These are phyloP conservation scores for Melanotaenia pygmaea DNA, from an alignment of 2,797 vertebrate species.

Conservation along the genomic window DNA sequence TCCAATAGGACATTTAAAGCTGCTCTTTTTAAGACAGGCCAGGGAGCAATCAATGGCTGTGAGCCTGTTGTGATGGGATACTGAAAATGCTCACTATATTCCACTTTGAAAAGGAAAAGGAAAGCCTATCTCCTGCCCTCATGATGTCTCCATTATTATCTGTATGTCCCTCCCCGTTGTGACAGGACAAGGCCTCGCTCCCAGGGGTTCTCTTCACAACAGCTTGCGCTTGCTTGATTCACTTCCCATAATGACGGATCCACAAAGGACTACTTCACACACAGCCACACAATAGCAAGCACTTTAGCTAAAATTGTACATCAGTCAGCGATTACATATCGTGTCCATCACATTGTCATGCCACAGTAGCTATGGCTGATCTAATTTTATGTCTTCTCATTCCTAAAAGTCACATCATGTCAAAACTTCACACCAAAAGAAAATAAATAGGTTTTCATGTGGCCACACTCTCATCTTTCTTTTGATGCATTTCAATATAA, in stretches of 20 bases:
- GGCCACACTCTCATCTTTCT: constrained; percentile 22
- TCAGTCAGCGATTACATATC: constrained; percentile 51
- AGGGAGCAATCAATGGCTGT: constrained; percentile 67
- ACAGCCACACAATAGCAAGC: constrained; percentile 63
- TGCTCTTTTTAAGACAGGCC: constrained; percentile 62
- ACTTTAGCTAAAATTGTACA: constrained; percentile 51
- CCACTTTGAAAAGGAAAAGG: constrained; percentile 56
- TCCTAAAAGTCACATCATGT: constrained; percentile 52
- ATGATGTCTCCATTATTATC: constrained; percentile 81
- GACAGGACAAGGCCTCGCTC: constrained; percentile 74
- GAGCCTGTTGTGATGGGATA: constrained; percentile 56
- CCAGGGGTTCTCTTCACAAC: constrained; percentile 61
- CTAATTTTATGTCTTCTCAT: constrained; percentile 32
- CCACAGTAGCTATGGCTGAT: constrained; percentile 21
- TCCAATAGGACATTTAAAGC: constrained; percentile 40
- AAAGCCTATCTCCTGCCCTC: constrained; percentile 72
- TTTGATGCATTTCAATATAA: constrained; percentile 50
- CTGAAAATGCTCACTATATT: constrained; percentile 58
- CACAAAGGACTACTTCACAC: constrained; percentile 69
- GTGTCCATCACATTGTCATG: constrained; percentile 52
- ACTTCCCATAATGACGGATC: constrained; percentile 74
- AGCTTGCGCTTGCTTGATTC: constrained; percentile 68
- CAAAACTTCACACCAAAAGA: constrained; percentile 38
- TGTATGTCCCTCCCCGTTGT: constrained; percentile 59
- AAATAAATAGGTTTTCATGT: constrained; percentile 41